Base-by-base conservation (phyloP, 2,888 invertebrate species). In the Leistus spinibarbis region DNA sequence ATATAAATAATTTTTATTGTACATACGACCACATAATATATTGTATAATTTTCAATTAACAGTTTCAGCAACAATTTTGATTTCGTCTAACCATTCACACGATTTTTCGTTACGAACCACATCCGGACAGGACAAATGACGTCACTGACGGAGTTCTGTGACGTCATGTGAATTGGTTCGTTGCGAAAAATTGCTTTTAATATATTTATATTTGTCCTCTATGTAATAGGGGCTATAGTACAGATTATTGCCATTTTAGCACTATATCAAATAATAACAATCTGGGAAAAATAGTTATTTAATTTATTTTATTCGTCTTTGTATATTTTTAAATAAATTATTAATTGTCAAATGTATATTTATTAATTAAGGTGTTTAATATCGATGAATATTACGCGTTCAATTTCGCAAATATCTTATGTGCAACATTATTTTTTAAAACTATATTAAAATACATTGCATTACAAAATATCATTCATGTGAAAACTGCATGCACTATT, bases 371-470 rank as follows among this genome's bases (percentile, higher is more conserved):
- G 40, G 4, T n/a, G n/a, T 40, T 27, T 40, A 40, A 40, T 40
- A 40, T 10, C 40, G 40, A 40, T 0, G 40, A 40, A 40, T 40
- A 40, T 57, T n/a, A 54, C 64, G 64, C 62, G 56, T 64, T 71
- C 16, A 54, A 71, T 70, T 70, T 54, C 56, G 64, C 71, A 64
- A n/a, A n/a, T 62, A 22, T 60, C 54, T 64, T 53, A 64, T 65
- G 71, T 71, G 65, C 71, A 71, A 71, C 65, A 71, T 71, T 71
- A 71, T 65, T 71, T 69, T 71, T 71, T 40, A 40, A n/a, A 71
- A 24, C 24, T 64, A 54, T 54, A n/a, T n/a, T n/a, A 64, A 71
- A 20, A 64, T 71, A 54, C 54, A 68, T 68, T 24, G 27, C 27
- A 68, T 22, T 57, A 27, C 27, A 68, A 63, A 70, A 56, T 69